Percentiles rank a stretch among this genome's conserved stretches.
Conservation (phyloP, 2,888 invertebrate genomes). For the Amphipyra berbera region DNA sequence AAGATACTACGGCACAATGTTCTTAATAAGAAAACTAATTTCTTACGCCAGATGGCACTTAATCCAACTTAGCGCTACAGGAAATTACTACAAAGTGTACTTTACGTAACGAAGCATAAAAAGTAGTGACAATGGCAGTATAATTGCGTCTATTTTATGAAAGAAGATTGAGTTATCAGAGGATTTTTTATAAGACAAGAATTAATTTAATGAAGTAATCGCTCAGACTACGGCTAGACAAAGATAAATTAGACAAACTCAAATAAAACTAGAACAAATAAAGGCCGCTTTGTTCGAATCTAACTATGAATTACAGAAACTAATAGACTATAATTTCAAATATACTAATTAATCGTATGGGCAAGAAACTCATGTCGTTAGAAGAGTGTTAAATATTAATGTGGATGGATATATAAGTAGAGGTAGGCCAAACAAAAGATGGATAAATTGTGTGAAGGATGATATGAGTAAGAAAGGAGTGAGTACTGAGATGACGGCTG, state of each 20-base stretch:
- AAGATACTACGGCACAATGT: not conserved
- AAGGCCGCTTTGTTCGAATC: too few relatives aligned
- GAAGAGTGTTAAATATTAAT: too few relatives aligned
- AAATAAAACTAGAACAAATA: slow-evolving; percentile 4
- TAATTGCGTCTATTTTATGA: slow-evolving; percentile 21
- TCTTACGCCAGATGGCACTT: slow-evolving; percentile 30
- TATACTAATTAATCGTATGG: too few relatives aligned
- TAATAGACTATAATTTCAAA: too few relatives aligned
- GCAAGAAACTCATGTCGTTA: too few relatives aligned
- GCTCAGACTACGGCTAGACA: slow-evolving; percentile 6
- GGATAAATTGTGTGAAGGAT: too few relatives aligned
- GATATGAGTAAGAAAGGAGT: too few relatives aligned
- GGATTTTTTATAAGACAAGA: slow-evolving; percentile 11
- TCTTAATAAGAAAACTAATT: slow-evolving; percentile 27
- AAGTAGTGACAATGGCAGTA: slow-evolving; percentile 29
- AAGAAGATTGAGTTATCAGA: slow-evolving; percentile 29
- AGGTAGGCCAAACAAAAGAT: too few relatives aligned
- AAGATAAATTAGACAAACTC: slow-evolving; percentile 17
- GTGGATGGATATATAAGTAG: too few relatives aligned
- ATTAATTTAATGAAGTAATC: slow-evolving; percentile 17
- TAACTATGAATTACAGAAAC: too few relatives aligned
- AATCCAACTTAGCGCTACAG: slow-evolving; percentile 8
- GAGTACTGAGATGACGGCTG: too few relatives aligned
- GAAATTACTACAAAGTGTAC: slow-evolving; percentile 26
- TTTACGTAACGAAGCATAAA: slow-evolving; percentile 23